Evolutionary conservation across 2,113 vertebrate genomes (phyloP), one percentile per base, ranked within the genome.

Genomic region (Lanius collurio): DNA sequence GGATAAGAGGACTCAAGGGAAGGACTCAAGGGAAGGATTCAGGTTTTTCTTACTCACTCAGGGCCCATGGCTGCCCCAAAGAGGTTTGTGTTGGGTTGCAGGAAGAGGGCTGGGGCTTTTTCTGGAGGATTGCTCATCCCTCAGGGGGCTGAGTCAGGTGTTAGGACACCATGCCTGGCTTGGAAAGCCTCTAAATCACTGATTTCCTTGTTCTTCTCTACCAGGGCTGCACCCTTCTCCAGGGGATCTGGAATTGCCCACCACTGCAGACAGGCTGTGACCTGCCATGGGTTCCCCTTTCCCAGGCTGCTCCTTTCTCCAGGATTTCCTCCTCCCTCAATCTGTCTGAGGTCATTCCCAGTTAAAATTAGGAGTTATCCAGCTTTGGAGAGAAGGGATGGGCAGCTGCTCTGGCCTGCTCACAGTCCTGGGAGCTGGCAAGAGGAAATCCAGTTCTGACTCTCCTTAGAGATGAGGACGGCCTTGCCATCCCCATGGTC

Each of bases 361-460:
- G 83, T 60, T 95, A 93, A 95, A 94, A 89, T 93, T 39, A 89
- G 68, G 39, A 81, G 52, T 55, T 91, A 39, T 55, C 55, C 87
- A 67, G 52, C 0, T 0, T 2, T 41, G 18, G 46, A 18, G 50
- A 62, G 68, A 33, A 77, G 64, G 28, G 15, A 37, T 11, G 0
- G 73, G 26, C 68, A 91, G 33, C 31, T 89, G 50, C 64, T 60
- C 76, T 53, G 52, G n/a, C 28, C 70, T 10, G 27, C 26, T 59
- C 7, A 1, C 1, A 0, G 2, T 78, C 60, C 80, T 77, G 80
- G 44, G 71, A 83, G 63, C 37, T 90, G 87, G 50, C 5, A 3
- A 31, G 39, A 49, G 21, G 17, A 33, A 7, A 78, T 23, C 42
- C 70, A 75, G 42, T 35, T 85, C 49, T 1, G 1, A 5, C 55